phyloP scores from a whole-genome alignment of 2,888 invertebrate genomes.

The Hyles lineata region DNA sequence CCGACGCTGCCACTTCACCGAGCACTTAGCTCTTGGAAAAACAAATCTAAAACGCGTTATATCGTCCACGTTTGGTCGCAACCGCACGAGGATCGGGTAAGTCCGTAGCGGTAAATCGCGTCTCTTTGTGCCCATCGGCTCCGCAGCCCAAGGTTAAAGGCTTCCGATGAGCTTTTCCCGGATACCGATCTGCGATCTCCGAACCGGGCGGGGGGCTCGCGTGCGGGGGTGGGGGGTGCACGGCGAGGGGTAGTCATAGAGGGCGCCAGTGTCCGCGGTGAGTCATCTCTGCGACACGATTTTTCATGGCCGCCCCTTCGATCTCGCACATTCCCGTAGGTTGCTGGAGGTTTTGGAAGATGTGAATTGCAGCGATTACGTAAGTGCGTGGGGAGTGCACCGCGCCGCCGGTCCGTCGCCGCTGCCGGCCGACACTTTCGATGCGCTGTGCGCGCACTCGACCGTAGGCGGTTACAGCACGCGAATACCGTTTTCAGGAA shows the following conservation, averaged over 20 bases:
- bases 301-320: conserved; percentile 80
- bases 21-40: conserved; percentile 68
- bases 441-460: conserved; percentile 67
- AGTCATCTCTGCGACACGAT: conserved; percentile 82
- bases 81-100: conserved; percentile 73
- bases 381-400: conserved; percentile 76
- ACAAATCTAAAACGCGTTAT: conserved; percentile 64
- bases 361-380: conserved; percentile 78
- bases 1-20: conserved; percentile 76
- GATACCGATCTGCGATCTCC: conserved; percentile 55
- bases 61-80: conserved; percentile 56
- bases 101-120: conserved; percentile 57
- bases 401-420: conserved; percentile 51
- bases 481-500: conserved; percentile 79
- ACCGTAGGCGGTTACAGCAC: conserved; percentile 74
- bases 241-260: conserved; percentile 53
- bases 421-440: conserved; percentile 68
- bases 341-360: conserved; percentile 59
- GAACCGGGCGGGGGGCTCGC: conserved; percentile 45
- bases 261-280: conserved; percentile 77
- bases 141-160: conserved; percentile 64
- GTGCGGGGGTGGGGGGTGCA: conserved; percentile 24
- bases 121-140: conserved; percentile 49
- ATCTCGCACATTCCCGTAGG: conserved; percentile 62
- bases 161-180: conserved; percentile 62